A percentile compares a stretch with the other conserved stretches of the same genome.
Conservation (phyloP, 2,113 vertebrate genomes). For the Ornithorhynchus anatinus region DNA sequence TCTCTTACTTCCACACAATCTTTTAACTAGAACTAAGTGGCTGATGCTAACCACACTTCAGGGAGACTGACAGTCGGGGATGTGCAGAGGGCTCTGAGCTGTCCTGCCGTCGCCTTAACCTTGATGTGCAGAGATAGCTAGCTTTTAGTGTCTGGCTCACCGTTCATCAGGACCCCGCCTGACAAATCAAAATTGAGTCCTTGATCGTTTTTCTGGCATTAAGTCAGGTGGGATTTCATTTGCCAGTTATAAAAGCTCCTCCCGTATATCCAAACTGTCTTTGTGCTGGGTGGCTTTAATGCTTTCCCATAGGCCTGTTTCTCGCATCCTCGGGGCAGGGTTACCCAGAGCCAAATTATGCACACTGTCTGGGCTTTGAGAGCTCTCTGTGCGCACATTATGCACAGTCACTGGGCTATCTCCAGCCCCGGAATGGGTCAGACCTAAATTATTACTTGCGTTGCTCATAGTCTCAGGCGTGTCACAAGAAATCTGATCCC, state of each 20-base stretch:
- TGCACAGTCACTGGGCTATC: not conserved
- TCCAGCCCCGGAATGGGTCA: too few relatives aligned
- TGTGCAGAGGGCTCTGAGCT: constrained; percentile 18
- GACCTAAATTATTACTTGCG: not conserved
- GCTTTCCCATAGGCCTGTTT: constrained; percentile 27
- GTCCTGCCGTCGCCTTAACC: constrained; percentile 16
- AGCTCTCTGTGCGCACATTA: not conserved
- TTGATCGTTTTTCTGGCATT: constrained; percentile 34
- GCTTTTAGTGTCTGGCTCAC: constrained; percentile 7
- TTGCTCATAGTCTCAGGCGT: not conserved
- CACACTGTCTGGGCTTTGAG: not conserved
- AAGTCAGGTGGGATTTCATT: constrained; percentile 39
- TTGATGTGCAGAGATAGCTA: constrained; percentile 49
- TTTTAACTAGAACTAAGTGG: constrained; percentile 42
- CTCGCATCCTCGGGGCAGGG: constrained; percentile 23
- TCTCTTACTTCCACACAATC: constrained; percentile 16
- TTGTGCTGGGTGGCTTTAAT: not conserved
- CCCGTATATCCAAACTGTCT: constrained; percentile 11
- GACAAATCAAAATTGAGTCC: constrained; percentile 27
- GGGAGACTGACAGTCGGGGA: not conserved
- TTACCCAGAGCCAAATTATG: constrained; percentile 39
- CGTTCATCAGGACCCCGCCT: not conserved
- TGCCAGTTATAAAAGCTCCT: constrained; percentile 42
- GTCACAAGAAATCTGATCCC: not conserved
- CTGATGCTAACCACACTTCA: constrained; percentile 39